Base-by-base conservation (phyloP, 2,888 invertebrate species). In the Clepsis dumicolana region DNA sequence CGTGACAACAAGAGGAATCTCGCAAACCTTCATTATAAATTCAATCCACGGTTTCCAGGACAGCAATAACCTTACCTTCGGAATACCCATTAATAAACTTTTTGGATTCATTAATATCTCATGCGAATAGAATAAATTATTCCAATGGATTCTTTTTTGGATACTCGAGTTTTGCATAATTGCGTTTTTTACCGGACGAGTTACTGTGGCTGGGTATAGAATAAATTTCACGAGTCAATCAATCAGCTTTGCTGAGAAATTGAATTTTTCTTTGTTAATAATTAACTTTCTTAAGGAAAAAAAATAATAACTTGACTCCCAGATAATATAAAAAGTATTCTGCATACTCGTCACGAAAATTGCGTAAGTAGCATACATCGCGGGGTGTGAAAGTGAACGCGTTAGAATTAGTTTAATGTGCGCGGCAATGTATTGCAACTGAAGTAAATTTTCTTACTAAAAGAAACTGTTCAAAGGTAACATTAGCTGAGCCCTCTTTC, bases 21-120 rank as follows among this genome's bases (percentile, higher is more conserved):
- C 48, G 48, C 62, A 38, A 27, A 32, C 56, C 59, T 57, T 60
- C 35, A 71, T 71, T 72, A 72, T 41, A 80, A 79, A 87, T 87
- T 87, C 87, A 76, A 74, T 71, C 68, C 87, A 85, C 85, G 85
- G 64, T 72, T 74, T 82, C 73, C 74, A 77, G 80, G 76, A 80
- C 76, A 84, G 79, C 82, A 82, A 68, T 64, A 68, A 84, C 76
- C 77, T 83, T 84, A 86, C 86, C 87, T 85, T 81, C 77, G 76
- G 81, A 81, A 86, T 82, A 81, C 73, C 83, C 78, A 82, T 86
- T 87, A 85, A 85, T 87, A 86, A 86, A 87, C 78, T 87, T 87
- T 83, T 82, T 74, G 78, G 82, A 83, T 83, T 86, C 86, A 85
- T 86, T 85, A 84, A 83, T 81, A 82, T 81, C 73, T 79, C 82